Evolutionary conservation across 2,797 vertebrate genomes (phyloP).

Genomic region (Girardinus metallicus): DNA sequence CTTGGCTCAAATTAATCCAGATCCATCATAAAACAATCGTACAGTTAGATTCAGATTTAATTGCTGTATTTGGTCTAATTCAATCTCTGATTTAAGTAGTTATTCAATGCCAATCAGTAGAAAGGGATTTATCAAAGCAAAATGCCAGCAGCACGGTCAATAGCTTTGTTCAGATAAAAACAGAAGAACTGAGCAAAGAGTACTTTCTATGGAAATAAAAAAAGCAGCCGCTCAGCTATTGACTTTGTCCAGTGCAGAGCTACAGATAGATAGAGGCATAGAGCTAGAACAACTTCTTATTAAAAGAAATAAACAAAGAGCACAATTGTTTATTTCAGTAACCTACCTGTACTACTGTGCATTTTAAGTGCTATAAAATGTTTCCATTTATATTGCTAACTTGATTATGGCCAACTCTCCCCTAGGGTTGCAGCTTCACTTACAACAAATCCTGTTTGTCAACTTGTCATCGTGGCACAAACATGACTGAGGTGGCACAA

Average conservation of each 20-base stretch:
- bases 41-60: background rate
- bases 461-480: conserved; percentile 63
- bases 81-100: background rate
- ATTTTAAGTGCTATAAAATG: background rate
- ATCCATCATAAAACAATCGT: background rate
- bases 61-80: background rate
- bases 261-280: background rate
- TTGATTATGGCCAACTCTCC: background rate
- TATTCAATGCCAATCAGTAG: background rate
- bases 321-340: background rate
- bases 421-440: conserved; percentile 53
- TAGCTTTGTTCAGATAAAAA: background rate
- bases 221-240: background rate
- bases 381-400: background rate
- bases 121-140: background rate
- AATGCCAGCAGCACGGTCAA: background rate
- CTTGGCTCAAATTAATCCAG: background rate
- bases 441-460: conserved; percentile 55
- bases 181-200: background rate
- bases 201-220: background rate
- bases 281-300: background rate
- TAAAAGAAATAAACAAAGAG: background rate
- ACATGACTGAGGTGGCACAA: conserved; percentile 78
- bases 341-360: background rate
- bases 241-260: background rate